phyloP scores from a whole-genome alignment of 2,113 vertebrate genomes.

The Speoplatyrhinus poulsoni region DNA sequence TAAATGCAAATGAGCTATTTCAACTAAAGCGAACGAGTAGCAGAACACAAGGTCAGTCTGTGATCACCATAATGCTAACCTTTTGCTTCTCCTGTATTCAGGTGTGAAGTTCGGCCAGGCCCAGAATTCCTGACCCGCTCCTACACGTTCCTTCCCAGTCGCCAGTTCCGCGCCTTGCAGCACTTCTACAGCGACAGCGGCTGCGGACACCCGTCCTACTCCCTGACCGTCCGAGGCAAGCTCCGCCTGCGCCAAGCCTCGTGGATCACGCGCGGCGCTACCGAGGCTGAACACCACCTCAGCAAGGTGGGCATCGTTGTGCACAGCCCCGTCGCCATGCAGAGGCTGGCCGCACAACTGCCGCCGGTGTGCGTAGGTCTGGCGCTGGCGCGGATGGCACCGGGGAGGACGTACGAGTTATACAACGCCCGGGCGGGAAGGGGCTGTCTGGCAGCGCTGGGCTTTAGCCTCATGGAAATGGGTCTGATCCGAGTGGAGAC shows the following conservation, averaged over 20 bases:
- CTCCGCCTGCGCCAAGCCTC: constrained; percentile 85
- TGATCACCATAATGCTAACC: no score
- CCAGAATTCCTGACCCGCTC: constrained; percentile 89
- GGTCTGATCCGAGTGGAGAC: constrained; percentile 82
- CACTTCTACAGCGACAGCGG: constrained; percentile 86
- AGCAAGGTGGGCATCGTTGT: constrained; percentile 86
- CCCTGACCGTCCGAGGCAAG: constrained; percentile 86
- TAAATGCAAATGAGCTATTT: no score
- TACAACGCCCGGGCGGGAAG: constrained; percentile 75
- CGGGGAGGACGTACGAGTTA: constrained; percentile 79
- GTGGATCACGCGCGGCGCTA: constrained; percentile 88
- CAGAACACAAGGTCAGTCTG: no score
- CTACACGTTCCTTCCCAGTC: constrained; percentile 85
- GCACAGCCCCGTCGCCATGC: constrained; percentile 79
- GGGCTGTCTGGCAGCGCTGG: constrained; percentile 77
- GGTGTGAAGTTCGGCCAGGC: constrained; percentile 88
- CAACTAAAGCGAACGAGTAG: no score
- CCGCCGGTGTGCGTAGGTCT: constrained; percentile 70
- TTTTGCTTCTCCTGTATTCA: constrained; percentile 45
- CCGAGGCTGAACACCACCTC: constrained; percentile 85
- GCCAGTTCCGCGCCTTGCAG: constrained; percentile 85
- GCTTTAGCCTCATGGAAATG: constrained; percentile 89
- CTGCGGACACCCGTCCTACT: constrained; percentile 82
- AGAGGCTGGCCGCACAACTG: constrained; percentile 67
- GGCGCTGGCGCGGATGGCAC: constrained; percentile 66